A percentile compares a stretch with the other conserved stretches of the same genome.
Evolutionary conservation across 2,888 invertebrate species (phyloP).

Genomic region (Rhyacophila evoluta): DNA sequence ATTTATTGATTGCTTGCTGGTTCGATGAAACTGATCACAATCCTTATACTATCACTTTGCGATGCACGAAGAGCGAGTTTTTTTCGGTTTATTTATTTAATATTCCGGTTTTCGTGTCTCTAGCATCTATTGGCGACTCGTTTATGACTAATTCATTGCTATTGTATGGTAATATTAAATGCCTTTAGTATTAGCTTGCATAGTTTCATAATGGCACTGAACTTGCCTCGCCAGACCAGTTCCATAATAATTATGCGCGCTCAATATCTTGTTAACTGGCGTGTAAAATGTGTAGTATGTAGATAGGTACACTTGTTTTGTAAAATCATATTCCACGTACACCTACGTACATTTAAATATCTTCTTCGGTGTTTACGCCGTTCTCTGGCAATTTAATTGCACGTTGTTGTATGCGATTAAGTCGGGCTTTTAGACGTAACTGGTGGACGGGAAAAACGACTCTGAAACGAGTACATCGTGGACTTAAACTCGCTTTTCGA

Average conservation of each 20-base stretch:
- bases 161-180: too few species aligned
- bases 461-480: neutral
- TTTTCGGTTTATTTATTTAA: too few species aligned
- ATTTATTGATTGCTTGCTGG: too few species aligned
- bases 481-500: neutral
- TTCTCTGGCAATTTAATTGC: neutral
- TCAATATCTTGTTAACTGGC: neutral
- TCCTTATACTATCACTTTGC: too few species aligned
- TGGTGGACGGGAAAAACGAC: neutral
- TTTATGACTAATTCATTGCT: too few species aligned
- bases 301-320: neutral
- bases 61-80: too few species aligned
- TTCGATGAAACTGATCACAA: too few species aligned
- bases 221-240: neutral
- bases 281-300: neutral
- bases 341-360: neutral
- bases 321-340: neutral
- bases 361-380: neutral
- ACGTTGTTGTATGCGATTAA: neutral
- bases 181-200: neutral
- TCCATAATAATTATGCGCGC: neutral
- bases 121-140: too few species aligned
- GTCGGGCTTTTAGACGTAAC: neutral
- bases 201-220: neutral
- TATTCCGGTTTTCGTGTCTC: too few species aligned